Percentiles rank a stretch among this genome's conserved stretches.
Conservation (phyloP, 1,140 invertebrate genomes). For the Papilio xuthus region DNA sequence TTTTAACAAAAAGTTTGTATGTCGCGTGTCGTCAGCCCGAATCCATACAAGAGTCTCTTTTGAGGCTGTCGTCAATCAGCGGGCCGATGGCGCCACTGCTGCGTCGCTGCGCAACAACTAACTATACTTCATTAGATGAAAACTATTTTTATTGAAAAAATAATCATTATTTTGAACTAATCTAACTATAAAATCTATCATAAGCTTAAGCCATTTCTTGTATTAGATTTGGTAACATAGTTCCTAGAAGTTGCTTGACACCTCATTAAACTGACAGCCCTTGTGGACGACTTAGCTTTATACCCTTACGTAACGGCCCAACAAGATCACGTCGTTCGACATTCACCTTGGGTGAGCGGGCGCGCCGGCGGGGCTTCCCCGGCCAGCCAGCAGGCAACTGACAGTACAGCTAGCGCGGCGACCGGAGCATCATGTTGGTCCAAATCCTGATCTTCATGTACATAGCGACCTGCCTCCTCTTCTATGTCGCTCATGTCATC, state of each 20-base stretch:
- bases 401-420: slow-evolving; percentile 44
- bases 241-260: background rate
- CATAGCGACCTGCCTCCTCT: slow-evolving; percentile 75
- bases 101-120: background rate
- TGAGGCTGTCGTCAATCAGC: background rate
- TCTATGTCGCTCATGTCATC: slow-evolving; percentile 77
- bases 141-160: background rate
- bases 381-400: slow-evolving; percentile 33
- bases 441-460: slow-evolving; percentile 80
- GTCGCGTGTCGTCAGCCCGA: background rate
- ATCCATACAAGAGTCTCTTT: slow-evolving; percentile 3
- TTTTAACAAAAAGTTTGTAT: background rate
- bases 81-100: background rate
- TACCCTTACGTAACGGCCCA: slow-evolving; percentile 50
- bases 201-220: background rate
- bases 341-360: slow-evolving; percentile 53
- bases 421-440: slow-evolving; percentile 70
- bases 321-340: slow-evolving; percentile 51
- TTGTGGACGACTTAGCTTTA: slow-evolving; percentile 6
- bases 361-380: slow-evolving; percentile 52
- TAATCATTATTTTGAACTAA: no score
- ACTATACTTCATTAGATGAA: background rate
- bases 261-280: background rate
- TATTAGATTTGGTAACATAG: background rate
- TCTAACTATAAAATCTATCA: background rate